Percentiles rank a stretch among this genome's conserved stretches.
Conservation (phyloP, 2,888 invertebrate genomes). For the Sisyra nigra region DNA sequence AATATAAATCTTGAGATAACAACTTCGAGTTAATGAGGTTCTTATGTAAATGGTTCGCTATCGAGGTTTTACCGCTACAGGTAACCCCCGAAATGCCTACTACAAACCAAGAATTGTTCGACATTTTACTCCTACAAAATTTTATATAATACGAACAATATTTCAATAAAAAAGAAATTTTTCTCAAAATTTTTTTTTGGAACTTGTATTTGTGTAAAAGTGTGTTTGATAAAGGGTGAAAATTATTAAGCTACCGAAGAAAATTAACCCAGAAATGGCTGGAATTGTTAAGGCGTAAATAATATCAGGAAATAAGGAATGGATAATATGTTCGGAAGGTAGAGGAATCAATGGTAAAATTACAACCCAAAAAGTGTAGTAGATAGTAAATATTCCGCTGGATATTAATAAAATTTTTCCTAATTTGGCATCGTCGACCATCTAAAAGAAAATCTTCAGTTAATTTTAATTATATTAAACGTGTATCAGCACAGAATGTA, state of each 20-base stretch:
- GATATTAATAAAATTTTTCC: slow-evolving; percentile 40
- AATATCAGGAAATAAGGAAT: slow-evolving; percentile 33
- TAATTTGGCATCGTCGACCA: slow-evolving; percentile 29
- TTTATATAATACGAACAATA: slow-evolving; percentile 2
- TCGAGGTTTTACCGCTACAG: slow-evolving; percentile 68
- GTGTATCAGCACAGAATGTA: not conserved
- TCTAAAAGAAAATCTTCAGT: slow-evolving; percentile 3
- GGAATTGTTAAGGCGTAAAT: slow-evolving; percentile 41
- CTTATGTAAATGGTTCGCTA: slow-evolving; percentile 38
- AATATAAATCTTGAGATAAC: slow-evolving; percentile 64
- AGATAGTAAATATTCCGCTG: slow-evolving; percentile 33
- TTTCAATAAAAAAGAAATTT: slow-evolving; percentile 16
- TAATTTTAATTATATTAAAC: not conserved
- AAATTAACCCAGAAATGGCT: slow-evolving; percentile 40
- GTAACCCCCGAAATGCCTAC: slow-evolving; percentile 68
- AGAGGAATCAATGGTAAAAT: slow-evolving; percentile 49
- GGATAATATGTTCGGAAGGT: slow-evolving; percentile 32
- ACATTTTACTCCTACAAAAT: slow-evolving; percentile 1
- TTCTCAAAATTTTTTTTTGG: not conserved
- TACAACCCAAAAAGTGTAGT: slow-evolving; percentile 48
- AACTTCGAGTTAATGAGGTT: slow-evolving; percentile 27
- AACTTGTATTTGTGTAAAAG: not conserved
- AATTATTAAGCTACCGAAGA: slow-evolving; percentile 45
- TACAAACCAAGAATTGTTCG: slow-evolving; percentile 29
- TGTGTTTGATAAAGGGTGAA: slow-evolving; percentile 41